These are phyloP conservation scores for Melanotaenia parkinsoni DNA, from an alignment of 2,797 vertebrate genomes.

Conservation along the genomic window DNA sequence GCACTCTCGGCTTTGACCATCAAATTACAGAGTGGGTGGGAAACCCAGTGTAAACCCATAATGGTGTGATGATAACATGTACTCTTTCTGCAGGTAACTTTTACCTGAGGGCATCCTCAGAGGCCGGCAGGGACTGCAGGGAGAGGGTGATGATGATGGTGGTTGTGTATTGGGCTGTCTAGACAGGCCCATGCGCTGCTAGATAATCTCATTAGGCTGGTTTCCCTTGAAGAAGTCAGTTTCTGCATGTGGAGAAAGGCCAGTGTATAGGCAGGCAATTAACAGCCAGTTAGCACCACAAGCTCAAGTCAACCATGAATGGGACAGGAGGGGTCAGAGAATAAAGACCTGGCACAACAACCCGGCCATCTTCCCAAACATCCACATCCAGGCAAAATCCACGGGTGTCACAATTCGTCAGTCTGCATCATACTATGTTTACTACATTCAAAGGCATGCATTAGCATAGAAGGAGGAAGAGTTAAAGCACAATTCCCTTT, in stretches of 20 bases:
- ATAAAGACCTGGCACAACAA: constrained; percentile 56
- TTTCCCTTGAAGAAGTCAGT: constrained; percentile 77
- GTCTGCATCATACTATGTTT: constrained; percentile 8
- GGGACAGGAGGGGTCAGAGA: constrained; percentile 54
- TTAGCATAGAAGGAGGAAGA: constrained; percentile 50
- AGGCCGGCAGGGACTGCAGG: neutral
- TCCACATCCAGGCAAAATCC: constrained; percentile 52
- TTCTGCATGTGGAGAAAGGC: constrained; percentile 76
- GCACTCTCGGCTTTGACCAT: constrained; percentile 27
- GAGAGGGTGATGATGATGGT: neutral
- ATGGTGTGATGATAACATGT: constrained; percentile 69
- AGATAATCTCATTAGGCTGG: constrained; percentile 86
- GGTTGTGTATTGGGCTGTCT: constrained; percentile 86
- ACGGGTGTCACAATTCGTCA: constrained; percentile 26
- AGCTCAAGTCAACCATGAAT: constrained; percentile 69
- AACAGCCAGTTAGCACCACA: constrained; percentile 82
- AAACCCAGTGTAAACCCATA: constrained; percentile 74
- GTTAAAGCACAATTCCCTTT: constrained; percentile 2
- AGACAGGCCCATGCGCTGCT: constrained; percentile 78
- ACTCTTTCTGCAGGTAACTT: constrained; percentile 72
- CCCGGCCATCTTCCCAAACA: constrained; percentile 25
- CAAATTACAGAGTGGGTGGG: constrained; percentile 53
- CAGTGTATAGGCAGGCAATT: constrained; percentile 73
- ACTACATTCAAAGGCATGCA: constrained; percentile 29
- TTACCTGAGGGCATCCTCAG: constrained; percentile 70